Evolutionary conservation across 2,888 invertebrate genomes (phyloP).

Genomic region (Drosophila colorata): DNA sequence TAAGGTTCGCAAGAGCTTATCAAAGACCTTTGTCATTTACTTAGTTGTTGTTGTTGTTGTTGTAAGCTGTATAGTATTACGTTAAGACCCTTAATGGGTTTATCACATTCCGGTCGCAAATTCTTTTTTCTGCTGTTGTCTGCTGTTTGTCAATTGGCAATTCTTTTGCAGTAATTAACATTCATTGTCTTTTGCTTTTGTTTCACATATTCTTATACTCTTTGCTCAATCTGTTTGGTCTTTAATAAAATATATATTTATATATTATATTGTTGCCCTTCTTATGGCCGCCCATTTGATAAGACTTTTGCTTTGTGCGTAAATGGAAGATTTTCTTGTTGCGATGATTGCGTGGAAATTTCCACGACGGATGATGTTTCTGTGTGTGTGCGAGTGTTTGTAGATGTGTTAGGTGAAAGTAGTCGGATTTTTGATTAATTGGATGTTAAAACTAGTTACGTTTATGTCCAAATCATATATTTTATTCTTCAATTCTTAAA

Average conservation of each 20-base stretch:
- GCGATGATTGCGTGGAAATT: conserved; percentile 58
- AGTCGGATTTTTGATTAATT: not conserved
- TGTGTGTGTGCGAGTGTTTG: not conserved
- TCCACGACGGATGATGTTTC: conserved; percentile 42
- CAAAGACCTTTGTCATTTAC: conserved; percentile 2
- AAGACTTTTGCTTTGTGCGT: conserved; percentile 47
- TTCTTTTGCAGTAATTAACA: not conserved
- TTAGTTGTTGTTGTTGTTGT: not conserved
- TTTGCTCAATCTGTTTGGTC: conserved; percentile 4
- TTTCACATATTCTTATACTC: not conserved
- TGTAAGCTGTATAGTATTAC: conserved; percentile 9
- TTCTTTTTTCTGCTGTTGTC: not conserved
- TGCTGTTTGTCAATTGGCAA: not conserved
- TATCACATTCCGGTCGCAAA: not conserved
- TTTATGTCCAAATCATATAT: too few species aligned
- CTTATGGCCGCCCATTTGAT: conserved; percentile 46
- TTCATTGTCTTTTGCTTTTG: not conserved
- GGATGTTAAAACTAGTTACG: not conserved
- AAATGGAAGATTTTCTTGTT: conserved; percentile 59
- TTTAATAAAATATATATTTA: conserved; percentile 6
- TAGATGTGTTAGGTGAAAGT: conserved; percentile 1
- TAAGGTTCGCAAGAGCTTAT: conserved; percentile 42
- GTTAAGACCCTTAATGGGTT: conserved; percentile 15
- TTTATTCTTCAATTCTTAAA: not conserved
- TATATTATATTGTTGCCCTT: conserved; percentile 4